These are phyloP conservation scores for Lycophotia porphyrea DNA, from an alignment of 2,888 invertebrate species.

Conservation along the genomic window DNA sequence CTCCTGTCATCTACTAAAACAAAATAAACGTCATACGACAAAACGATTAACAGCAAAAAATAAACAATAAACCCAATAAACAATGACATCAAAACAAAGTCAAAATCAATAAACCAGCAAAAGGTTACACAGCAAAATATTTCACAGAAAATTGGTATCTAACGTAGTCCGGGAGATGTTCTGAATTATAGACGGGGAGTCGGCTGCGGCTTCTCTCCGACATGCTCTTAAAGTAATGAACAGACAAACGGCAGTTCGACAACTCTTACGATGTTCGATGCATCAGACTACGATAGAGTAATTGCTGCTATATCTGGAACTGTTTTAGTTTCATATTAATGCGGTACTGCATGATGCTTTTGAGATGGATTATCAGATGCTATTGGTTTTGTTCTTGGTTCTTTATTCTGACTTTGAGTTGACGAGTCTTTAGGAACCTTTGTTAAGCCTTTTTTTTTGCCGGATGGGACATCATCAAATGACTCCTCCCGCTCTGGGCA, in stretches of 20 bases:
- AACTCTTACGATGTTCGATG: conserved; percentile 72
- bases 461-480: too few relatives aligned
- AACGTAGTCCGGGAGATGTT: conserved; percentile 58
- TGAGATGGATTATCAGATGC: background rate
- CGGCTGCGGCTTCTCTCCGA: conserved; percentile 67
- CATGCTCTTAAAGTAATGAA: conserved; percentile 86
- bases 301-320: conserved; percentile 80
- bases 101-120: conserved; percentile 17
- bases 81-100: conserved; percentile 11
- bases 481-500: too few relatives aligned
- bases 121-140: conserved; percentile 61
- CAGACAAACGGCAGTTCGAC: conserved; percentile 68
- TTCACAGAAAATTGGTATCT: conserved; percentile 71
- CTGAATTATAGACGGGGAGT: conserved; percentile 80
- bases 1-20: background rate
- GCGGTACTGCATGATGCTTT: background rate
- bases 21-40: background rate
- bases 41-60: background rate
- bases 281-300: conserved; percentile 72
- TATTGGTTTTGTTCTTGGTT: background rate
- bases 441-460: too few relatives aligned
- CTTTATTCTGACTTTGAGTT: too few relatives aligned
- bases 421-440: too few relatives aligned
- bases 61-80: background rate
- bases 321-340: conserved; percentile 42